Evolutionary conservation across 2,113 vertebrate species (phyloP), one percentile per base, ranked within the genome.

Genomic region (Microtus ochrogaster): DNA sequence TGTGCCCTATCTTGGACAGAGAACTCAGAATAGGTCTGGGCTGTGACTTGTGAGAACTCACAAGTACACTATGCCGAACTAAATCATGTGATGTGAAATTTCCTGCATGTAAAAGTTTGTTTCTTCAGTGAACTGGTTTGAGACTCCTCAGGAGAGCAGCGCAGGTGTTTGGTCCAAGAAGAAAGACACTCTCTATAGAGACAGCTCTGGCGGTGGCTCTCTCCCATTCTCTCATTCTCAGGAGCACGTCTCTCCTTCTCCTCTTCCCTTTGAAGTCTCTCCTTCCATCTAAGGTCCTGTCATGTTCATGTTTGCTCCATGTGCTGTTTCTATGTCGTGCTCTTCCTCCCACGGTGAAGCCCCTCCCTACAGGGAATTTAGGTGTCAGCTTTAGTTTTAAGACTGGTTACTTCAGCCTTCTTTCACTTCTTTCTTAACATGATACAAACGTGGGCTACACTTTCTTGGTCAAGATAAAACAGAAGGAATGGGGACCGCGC

Each of bases 391-490:
- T 83, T 39, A 19, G n/a, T 44, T 41, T 65, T 44, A 44, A 61
- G 26, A 30, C 14, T 19, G 16, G 44, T 44, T 1, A 41, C 7
- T 83, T 44, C n/a, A 30, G 12, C 58, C n/a, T 12, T 41, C 58
- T 63, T 83, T 41, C 39, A 83, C n/a, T 30, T 84, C 58, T 44
- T 61, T 63, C 58, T 65, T 44, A 84, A 84, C 26, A 44, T 1
- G 7, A 11, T 39, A 65, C 44, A 44, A 10, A 19, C 6, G 41
- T 24, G 41, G n/a, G 3, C 21, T 13, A 1, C 19, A 1, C 8
- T 2, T 24, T 58, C 55, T 24, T 2, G 2, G 0, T 33, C 22
- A 6, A 30, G 28, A 33, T 5, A 36, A 14, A 21, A 21, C 11
- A 19, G 39, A 65, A 61, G 70, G 65, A 63, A 30, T 22, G 17